phyloP scores from a whole-genome alignment of 2,888 invertebrate genomes.

The Torymus auratus region DNA sequence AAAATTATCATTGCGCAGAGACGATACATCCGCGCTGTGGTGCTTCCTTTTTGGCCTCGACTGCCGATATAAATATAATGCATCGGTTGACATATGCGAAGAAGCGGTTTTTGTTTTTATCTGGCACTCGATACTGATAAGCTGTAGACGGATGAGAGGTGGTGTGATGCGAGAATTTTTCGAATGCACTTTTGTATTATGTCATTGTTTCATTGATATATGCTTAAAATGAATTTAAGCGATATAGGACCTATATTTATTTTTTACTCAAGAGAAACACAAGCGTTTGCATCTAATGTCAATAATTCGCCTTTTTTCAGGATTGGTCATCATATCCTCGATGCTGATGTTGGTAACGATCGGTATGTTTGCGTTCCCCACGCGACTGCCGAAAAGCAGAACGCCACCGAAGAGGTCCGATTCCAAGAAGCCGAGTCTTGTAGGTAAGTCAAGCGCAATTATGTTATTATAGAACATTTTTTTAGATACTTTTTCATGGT shows the following conservation, averaged over 20 bases:
- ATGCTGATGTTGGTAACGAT: slow-evolving; percentile 89
- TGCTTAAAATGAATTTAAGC: too few species aligned
- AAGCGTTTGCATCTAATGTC: too few species aligned
- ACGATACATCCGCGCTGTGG: background rate
- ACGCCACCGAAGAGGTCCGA: slow-evolving; percentile 70
- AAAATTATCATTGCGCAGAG: slow-evolving; percentile 17
- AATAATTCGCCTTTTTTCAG: slow-evolving; percentile 74
- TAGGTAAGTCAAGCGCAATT: slow-evolving; percentile 77
- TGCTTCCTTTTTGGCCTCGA: background rate
- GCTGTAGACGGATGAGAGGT: background rate
- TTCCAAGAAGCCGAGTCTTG: slow-evolving; percentile 80
- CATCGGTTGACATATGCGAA: background rate
- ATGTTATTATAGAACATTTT: too few species aligned
- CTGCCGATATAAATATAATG: background rate
- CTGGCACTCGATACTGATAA: background rate
- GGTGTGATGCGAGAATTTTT: background rate
- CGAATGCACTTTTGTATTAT: too few species aligned
- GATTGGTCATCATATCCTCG: slow-evolving; percentile 90
- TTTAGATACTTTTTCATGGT: background rate
- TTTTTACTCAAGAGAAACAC: too few species aligned
- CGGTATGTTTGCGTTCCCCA: slow-evolving; percentile 94
- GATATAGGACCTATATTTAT: too few species aligned
- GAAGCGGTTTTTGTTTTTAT: too few species aligned
- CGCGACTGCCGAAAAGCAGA: slow-evolving; percentile 81
- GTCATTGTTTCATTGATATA: too few species aligned